These are phyloP conservation scores for Diorhabda elongata DNA, from an alignment of 1,140 invertebrate genomes.

Conservation along the genomic window DNA sequence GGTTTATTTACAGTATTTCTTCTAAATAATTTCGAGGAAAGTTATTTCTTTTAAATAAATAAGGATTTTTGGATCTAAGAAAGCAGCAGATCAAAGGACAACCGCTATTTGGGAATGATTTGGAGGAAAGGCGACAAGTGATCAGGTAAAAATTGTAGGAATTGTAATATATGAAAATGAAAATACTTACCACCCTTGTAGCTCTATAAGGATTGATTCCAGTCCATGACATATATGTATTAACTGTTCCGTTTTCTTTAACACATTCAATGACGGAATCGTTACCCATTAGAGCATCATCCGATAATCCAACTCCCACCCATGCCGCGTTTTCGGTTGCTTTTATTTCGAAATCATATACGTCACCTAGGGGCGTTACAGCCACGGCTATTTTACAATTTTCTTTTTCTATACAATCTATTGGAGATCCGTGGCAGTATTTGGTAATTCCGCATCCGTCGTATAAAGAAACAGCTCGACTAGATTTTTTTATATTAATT, in stretches of 20 bases:
- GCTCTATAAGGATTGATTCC: slow-evolving; percentile 41
- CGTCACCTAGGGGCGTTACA: slow-evolving; percentile 62
- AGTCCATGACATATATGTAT: slow-evolving; percentile 67
- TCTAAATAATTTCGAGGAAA: too few species aligned
- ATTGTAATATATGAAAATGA: too few species aligned
- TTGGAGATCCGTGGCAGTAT: slow-evolving; percentile 73
- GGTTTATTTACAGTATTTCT: too few species aligned
- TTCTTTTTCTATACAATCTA: slow-evolving; percentile 56
- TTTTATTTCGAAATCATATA: slow-evolving; percentile 63
- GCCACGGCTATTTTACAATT: slow-evolving; percentile 67
- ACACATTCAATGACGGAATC: slow-evolving; percentile 82
- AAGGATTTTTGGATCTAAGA: too few species aligned
- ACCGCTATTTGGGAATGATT: too few species aligned
- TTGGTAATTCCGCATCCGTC: slow-evolving; percentile 67
- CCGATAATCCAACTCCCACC: slow-evolving; percentile 71
- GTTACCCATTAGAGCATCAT: slow-evolving; percentile 70
- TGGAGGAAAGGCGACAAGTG: too few species aligned
- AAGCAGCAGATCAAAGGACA: too few species aligned
- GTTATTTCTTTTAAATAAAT: too few species aligned
- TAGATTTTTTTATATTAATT: slow-evolving; percentile 50
- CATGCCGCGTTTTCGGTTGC: slow-evolving; percentile 53
- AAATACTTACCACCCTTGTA: slow-evolving; percentile 44
- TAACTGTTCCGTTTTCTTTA: slow-evolving; percentile 57
- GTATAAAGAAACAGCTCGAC: slow-evolving; percentile 60
- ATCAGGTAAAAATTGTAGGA: too few species aligned